Conservation (phyloP, 64 coral and sea anemone species). For the Cladopsammia gracilis region DNA sequence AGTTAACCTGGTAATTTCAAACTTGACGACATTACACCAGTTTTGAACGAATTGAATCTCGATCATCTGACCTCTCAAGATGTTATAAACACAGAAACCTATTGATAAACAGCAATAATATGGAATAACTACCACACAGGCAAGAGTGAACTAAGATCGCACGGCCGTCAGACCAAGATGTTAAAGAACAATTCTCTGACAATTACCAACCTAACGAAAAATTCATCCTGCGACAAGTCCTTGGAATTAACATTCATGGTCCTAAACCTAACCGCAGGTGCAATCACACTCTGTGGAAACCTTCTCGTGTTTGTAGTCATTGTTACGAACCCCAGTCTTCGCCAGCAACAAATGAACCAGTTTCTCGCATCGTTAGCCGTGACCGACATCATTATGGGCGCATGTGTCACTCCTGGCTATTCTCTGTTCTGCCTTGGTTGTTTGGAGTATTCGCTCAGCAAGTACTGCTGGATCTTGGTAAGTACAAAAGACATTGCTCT, state of each 20-base stretch:
- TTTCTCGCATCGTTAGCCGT: conserved; percentile 65
- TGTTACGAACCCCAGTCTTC: conserved; percentile 1
- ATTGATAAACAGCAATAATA: no score
- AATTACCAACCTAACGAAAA: neutral
- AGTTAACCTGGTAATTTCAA: no score
- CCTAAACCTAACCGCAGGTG: neutral
- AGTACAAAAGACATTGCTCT: conserved; percentile 61
- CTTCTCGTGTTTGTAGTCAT: neutral
- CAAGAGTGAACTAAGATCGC: no score
- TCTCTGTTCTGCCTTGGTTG: conserved; percentile 36
- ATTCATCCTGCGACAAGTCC: neutral
- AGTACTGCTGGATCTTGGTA: conserved; percentile 62
- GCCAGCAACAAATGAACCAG: conserved; percentile 56
- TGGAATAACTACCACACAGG: no score
- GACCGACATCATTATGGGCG: conserved; percentile 69
- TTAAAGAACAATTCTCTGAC: neutral
- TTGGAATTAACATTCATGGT: neutral
- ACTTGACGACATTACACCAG: no score
- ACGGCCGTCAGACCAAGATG: no score
- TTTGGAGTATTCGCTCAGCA: neutral
- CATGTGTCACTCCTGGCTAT: conserved; percentile 67
- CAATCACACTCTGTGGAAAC: neutral
- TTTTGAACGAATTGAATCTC: no score
- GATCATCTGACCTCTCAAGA: no score
- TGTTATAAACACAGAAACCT: no score